Evolutionary conservation across 2,797 vertebrate species (phyloP).

Genomic region (Enteromius paludinosus): DNA sequence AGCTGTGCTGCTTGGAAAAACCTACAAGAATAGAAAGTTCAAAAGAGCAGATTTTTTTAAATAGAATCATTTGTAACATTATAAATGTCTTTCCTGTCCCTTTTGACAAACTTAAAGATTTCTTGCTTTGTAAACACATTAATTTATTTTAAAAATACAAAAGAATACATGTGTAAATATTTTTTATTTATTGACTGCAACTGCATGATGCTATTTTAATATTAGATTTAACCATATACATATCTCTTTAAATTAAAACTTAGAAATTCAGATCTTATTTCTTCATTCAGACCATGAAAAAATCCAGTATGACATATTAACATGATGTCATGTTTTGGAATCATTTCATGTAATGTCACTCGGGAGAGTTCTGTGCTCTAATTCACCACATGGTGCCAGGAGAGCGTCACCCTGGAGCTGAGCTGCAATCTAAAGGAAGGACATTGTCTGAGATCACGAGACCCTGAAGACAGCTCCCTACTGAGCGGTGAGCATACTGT

Average conservation of each 20-base stretch:
- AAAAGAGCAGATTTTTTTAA: background rate
- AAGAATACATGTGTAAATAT: background rate
- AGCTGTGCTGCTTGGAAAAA: background rate
- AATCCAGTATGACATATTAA: background rate
- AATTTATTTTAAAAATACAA: background rate
- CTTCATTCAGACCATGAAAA: background rate
- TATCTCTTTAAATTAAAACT: background rate
- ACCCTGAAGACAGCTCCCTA: constrained; percentile 15
- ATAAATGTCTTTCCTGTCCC: background rate
- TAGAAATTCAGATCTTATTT: background rate
- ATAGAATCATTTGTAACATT: background rate
- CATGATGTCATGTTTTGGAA: background rate
- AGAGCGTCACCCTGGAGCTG: background rate
- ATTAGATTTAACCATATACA: background rate
- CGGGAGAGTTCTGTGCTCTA: background rate
- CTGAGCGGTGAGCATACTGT: constrained; percentile 5
- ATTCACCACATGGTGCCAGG: constrained; percentile 40
- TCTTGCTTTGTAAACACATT: background rate
- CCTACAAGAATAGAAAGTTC: background rate
- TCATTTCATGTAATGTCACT: background rate
- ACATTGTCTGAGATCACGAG: constrained; percentile 2
- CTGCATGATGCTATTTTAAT: background rate
- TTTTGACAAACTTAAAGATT: background rate
- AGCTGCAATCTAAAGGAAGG: background rate
- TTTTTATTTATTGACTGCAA: background rate